Evolutionary conservation across 2,113 vertebrate species (phyloP), one percentile per base, ranked within the genome.

Genomic region (Hippocampus zosterae): DNA sequence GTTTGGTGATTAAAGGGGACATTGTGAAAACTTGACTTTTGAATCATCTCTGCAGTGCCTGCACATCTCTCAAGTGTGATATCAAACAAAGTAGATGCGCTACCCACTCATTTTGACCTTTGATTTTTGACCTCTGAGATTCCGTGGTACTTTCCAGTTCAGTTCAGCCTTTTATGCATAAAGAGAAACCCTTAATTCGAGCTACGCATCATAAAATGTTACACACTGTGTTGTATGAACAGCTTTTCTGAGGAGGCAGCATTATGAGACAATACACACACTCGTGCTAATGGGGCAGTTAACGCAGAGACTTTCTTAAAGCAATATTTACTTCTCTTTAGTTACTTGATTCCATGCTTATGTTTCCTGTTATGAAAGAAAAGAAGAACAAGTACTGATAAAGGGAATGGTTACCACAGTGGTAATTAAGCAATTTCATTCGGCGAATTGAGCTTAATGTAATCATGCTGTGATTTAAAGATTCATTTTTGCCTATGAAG

Each of bases 391-490:
- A 50, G 56, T 77, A 78, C 69, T 78, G 78, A 83, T 83, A 88
- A 81, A 50, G 70, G 74, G 74, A 73, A 78, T 78, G 76, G 87
- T 87, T 88, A 81, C 76, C 82, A 83, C 75, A 81, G 70, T 89
- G 83, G 84, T 86, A 91, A 90, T 92, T 88, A 89, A 82, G 87
- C 77, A 78, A 65, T 83, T 73, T 87, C 86, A 91, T 91, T 88
- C 89, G 81, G 84, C 79, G 87, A 87, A 81, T 79, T 72, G 25
- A 3, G 8, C 63, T 79, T 88, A 87, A 88, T 90, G 78, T 87
- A 91, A 92, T 92, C 90, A 91, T 83, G 81, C 77, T 81, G 70
- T 25, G 84, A 81, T 90, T 88, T 87, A 83, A 88, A 90, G 73
- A 92, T 91, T 88, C 68, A 89, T 90, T 91, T 89, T 73, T 1